Percentiles rank a stretch among this genome's conserved stretches.
Conservation (phyloP, 2,113 vertebrate genomes). For the Prunella fulvescens region DNA sequence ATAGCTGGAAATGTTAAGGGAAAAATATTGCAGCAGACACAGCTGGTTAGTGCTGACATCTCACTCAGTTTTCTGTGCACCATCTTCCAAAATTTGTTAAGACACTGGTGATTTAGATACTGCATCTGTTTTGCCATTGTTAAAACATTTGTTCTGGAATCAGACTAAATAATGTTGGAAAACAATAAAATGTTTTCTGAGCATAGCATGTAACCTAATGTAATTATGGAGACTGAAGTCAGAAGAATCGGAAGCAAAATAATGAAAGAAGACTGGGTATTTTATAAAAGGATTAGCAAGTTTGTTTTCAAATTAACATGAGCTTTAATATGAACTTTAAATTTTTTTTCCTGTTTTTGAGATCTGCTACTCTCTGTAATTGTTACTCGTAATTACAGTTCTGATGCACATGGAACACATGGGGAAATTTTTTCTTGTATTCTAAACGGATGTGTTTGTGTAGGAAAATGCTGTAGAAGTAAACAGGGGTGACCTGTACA, state of each 20-base stretch:
- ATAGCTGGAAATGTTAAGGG: neutral
- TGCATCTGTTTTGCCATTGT: neutral
- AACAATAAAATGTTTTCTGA: neutral
- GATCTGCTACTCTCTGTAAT: neutral
- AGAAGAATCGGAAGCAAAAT: neutral
- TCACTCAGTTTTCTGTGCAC: neutral
- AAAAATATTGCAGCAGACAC: neutral
- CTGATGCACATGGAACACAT: neutral
- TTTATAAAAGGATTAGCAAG: neutral
- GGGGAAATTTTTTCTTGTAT: neutral
- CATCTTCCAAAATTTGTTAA: neutral
- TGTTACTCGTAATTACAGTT: neutral
- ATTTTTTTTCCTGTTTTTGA: neutral
- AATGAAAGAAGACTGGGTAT: neutral
- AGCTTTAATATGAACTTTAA: neutral
- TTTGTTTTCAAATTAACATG: neutral
- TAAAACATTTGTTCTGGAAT: neutral
- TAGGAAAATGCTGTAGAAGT: neutral
- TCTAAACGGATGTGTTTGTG: neutral
- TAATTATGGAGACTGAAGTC: neutral
- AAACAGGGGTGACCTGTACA: neutral
- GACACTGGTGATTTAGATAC: neutral
- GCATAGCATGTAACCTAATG: neutral
- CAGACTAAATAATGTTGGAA: neutral
- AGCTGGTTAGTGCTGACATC: neutral